Evolutionary conservation across 2,113 vertebrate genomes (phyloP).

Genomic region (Psilopsiagon aurifrons): DNA sequence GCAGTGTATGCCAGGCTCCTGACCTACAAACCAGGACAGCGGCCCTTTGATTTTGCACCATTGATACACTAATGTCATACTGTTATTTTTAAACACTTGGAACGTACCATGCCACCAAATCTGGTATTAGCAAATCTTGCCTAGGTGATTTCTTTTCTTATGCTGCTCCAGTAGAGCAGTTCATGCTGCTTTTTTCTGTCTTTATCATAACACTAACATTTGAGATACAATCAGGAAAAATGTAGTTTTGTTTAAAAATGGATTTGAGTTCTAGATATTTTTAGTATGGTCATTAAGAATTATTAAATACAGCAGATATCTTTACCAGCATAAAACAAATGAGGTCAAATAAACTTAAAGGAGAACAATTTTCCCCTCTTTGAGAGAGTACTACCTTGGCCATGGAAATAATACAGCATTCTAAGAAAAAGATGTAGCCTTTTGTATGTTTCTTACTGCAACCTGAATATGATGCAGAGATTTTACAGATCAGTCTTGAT

Average conservation of each 20-base stretch:
- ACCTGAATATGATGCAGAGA: background rate
- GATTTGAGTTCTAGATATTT: background rate
- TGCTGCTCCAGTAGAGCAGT: background rate
- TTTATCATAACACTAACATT: background rate
- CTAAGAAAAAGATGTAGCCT: background rate
- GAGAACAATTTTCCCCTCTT: background rate
- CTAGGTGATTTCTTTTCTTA: background rate
- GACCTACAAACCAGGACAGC: constrained; percentile 26
- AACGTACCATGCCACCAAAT: background rate
- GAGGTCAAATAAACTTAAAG: background rate
- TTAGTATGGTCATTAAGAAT: background rate
- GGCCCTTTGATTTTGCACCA: constrained; percentile 26
- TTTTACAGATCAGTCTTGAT: background rate
- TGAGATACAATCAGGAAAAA: background rate
- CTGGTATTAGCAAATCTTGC: background rate
- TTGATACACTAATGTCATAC: constrained; percentile 30
- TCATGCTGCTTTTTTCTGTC: background rate
- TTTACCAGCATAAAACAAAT: background rate
- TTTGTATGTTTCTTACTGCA: background rate
- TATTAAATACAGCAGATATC: background rate
- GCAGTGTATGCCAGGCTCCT: background rate
- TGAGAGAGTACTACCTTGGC: background rate
- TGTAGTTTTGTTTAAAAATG: background rate
- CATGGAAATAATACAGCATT: background rate
- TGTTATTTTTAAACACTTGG: constrained; percentile 58